Conservation (phyloP, 2,797 vertebrate genomes). For the Acanthurus lineatus region DNA sequence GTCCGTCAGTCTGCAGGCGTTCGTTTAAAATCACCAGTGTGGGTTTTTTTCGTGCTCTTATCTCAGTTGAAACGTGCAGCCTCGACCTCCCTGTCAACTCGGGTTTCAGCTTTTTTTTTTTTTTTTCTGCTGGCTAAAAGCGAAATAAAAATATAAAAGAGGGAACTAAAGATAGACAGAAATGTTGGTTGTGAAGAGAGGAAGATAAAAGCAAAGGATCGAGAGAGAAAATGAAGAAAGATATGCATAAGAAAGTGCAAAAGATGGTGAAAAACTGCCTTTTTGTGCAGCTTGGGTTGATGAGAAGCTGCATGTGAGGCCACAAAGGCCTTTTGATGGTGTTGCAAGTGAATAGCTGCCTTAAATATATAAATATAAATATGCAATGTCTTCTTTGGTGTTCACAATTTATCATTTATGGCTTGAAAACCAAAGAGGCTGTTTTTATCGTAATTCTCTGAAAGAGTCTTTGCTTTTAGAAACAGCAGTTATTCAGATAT, state of each 20-base stretch:
- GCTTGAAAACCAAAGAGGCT: constrained; percentile 36
- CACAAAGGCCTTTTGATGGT: background rate
- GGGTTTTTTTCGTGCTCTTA: constrained; percentile 33
- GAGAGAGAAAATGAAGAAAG: background rate
- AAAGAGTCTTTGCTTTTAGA: background rate
- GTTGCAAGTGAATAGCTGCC: constrained; percentile 30
- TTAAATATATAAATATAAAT: constrained; percentile 33
- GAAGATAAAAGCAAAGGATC: background rate
- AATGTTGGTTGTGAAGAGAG: background rate
- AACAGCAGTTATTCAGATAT: background rate
- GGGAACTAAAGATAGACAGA: background rate
- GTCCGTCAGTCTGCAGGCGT: constrained; percentile 28
- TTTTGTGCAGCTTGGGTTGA: constrained; percentile 8
- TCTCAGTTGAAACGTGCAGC: constrained; percentile 41
- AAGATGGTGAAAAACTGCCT: background rate
- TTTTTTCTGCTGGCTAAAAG: background rate
- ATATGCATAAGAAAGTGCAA: constrained; percentile 13
- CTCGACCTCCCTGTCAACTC: constrained; percentile 7
- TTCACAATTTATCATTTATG: constrained; percentile 10
- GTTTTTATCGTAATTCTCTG: constrained; percentile 8
- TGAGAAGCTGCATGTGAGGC: background rate
- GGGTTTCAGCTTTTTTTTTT: background rate
- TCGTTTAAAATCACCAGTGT: constrained; percentile 15
- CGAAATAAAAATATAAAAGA: background rate
- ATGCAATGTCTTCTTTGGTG: constrained; percentile 22